Evolutionary conservation across 2,113 vertebrate species (phyloP), one percentile per base, ranked within the genome.

Genomic region (Oreochromis spilurus): DNA sequence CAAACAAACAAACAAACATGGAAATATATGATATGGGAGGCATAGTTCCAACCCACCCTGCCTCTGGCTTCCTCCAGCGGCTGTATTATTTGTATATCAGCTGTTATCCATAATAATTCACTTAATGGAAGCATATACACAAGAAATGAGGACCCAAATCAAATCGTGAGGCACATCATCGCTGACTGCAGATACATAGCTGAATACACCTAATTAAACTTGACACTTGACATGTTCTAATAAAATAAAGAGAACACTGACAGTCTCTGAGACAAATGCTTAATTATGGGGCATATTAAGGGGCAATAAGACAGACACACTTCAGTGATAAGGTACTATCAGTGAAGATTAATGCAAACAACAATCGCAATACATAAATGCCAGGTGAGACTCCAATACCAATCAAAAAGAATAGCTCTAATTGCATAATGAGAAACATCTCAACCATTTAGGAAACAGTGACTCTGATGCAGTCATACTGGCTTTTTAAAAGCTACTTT

Each of bases 401-500:
- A 26, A 72, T 16, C 38, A 45, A 21, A 72, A 72, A 16, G 38
- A 72, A 72, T 9, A 26, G 21, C 13, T 72, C 67, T 72, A 45
- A 45, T 72, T 26, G 45, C 67, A 72, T 72, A 26, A 72, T 45
- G 38, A 45, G 2, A 72, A 45, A 43, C 21, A 72, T 43, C 21
- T 19, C 26, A 75, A 31, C 70, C 43, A 1, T 1, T 75, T 48
- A 75, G 45, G 16, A 7, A 75, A 77, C 43, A 50, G 16, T 31
- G 0, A 72, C 40, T 14, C 14, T 72, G 67, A 77, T 0, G 0
- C 16, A 72, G 70, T 77, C 43, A 0, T 7, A 77, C 45, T 5
- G 45, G 24, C 9, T 19, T 77, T 50, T 19, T 31, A 50, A 77
- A 16, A 77, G 26, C 70, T 29, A 77, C 43, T 45, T 45, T 75